phyloP scores from a whole-genome alignment of 1,140 invertebrate species.

The Andricus grossulariae region DNA sequence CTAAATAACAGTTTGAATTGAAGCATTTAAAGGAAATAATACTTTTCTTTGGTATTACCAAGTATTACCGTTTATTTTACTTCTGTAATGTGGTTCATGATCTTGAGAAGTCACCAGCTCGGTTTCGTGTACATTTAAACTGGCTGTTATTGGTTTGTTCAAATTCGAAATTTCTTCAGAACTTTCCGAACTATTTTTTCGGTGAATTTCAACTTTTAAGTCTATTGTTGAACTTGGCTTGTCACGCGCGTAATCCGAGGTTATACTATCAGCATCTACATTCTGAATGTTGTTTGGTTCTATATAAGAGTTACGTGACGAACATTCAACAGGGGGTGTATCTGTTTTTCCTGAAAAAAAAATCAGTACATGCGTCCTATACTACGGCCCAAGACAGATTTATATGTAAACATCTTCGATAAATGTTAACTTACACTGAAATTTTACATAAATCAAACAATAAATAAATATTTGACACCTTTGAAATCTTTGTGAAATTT shows the following conservation, averaged over 20 bases:
- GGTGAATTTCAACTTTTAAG: constrained; percentile 93
- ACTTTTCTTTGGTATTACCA: background rate
- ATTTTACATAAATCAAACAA: too few species aligned
- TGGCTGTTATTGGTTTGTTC: constrained; percentile 62
- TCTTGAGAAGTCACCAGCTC: constrained; percentile 64
- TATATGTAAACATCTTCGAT: background rate
- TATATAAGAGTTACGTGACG: constrained; percentile 78
- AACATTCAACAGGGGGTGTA: constrained; percentile 79
- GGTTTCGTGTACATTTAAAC: constrained; percentile 64
- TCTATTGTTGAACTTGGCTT: constrained; percentile 79
- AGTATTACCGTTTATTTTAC: constrained; percentile 61
- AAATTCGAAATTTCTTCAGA: constrained; percentile 77
- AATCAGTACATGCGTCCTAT: constrained; percentile 4
- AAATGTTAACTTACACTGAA: too few species aligned
- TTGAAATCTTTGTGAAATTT: too few species aligned
- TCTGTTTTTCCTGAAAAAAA: constrained; percentile 71
- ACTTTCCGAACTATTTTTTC: constrained; percentile 92
- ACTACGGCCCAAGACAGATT: background rate
- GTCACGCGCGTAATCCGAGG: constrained; percentile 72
- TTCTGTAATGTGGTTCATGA: constrained; percentile 57
- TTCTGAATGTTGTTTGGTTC: constrained; percentile 71
- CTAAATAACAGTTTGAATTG: background rate
- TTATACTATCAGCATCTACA: constrained; percentile 73
- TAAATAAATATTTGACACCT: too few species aligned
- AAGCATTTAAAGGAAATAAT: constrained; percentile 35